Evolutionary conservation across 1,140 invertebrate species (phyloP), one percentile per base, ranked within the genome.

Genomic region (Neuroterus valhalla): DNA sequence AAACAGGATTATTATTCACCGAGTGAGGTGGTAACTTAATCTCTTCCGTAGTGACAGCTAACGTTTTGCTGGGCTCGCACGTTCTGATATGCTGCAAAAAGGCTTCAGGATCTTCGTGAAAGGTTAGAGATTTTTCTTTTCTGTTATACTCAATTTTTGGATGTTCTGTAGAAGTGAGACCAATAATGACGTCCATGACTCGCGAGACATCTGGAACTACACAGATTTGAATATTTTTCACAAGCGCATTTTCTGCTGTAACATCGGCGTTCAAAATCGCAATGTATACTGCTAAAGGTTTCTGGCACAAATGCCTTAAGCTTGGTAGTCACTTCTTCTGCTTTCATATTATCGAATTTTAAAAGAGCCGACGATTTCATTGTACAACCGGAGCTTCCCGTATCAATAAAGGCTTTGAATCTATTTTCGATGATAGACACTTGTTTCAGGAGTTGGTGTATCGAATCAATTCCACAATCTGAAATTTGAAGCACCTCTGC

Each of bases 311-410:
- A 55, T 55, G 52, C 19, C 11, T 55, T 26, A 12, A 55, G 21
- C 23, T 55, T 12, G 1, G 52, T 55, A 14, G 2, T 55, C 50
- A 55, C 50, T 11, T 55, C 14, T 55, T 55, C 50, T 2, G 50
- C 14, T 14, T 55, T 12, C 12, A 55, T 12, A 55, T 55, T 12
- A 55, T 55, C 23, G 21, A 23, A 55, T 14, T 55, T 55, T 26
- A 12, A 23, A 55, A 71, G 38, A 4, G 55, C 50, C 45, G 70
- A 45, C 38, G 10, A 43, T 11, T 66, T 71, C 3, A 71, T 62
- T 17, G 50, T 52, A 50, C 70, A 71, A 19, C 62, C 52, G 4
- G 52, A 66, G 14, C 70, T 71, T 5, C 70, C 52, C 14, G 70
- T 21, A 15, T 71, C 70, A 5, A 62, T 71, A 17, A 62, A 62